Evolutionary conservation across 2,797 vertebrate species (phyloP), one percentile per base, ranked within the genome.

Genomic region (Aphelocoma californica): DNA sequence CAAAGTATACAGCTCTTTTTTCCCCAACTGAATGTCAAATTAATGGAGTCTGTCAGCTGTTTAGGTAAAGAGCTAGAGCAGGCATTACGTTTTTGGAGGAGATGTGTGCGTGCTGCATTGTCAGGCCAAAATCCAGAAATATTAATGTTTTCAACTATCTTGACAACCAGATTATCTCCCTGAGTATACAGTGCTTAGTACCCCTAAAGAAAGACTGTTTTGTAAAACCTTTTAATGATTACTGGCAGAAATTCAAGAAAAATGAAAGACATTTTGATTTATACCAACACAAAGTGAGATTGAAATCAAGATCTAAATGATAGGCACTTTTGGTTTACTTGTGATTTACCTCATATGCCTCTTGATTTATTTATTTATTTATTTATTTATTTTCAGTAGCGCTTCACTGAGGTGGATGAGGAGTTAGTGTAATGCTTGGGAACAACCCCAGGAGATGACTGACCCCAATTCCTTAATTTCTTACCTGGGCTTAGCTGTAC

Each of bases 41-140:
- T 72, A 93, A 77, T 86, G 51, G 65, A 80, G 42, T 92, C 96
- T 93, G 90, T 93, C 95, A 92, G 78, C 45, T 95, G 81, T 78
- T 91, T 83, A 91, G 90, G 75, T 61, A 96, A 81, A 78, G 64
- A 95, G 75, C 86, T 92, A 53, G 69, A 90, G 74, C 36, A 83
- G 83, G 90, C 44, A 56, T 44, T 60, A 38, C 47, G 84, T 86
- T 96, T 93, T 93, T 86, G n/a, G 31, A 81, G 57, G 75, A 94
- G 86, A 69, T 47, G 19, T 24, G 18, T 69, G 57, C 75, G 15
- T 82, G 32, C 81, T 75, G 38, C 57, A 84, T 51, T 93, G 62
- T 66, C 53, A 95, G 57, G 86, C 72, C 81, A 70, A 78, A 88
- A 81, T 90, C 42, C 56, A 80, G 58, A 36, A 81, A 88, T n/a